phyloP scores from a whole-genome alignment of 1,140 invertebrate species.

The Cecropterus lyciades region DNA sequence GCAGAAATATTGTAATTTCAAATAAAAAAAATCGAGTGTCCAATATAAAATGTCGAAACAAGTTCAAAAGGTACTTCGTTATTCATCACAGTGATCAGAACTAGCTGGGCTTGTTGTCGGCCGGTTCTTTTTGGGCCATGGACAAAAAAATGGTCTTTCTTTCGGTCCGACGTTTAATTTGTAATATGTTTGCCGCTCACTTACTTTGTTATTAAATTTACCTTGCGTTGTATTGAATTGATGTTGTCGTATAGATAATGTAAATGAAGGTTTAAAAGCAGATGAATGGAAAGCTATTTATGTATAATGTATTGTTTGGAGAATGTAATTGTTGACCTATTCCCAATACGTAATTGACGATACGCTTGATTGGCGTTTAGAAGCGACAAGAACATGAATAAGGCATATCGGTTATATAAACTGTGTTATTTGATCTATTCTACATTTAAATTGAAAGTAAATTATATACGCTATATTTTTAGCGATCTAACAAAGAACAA shows the following conservation, averaged over 20 bases:
- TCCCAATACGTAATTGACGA: conserved; percentile 19
- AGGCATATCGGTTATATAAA: conserved; percentile 9
- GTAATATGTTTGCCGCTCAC: conserved; percentile 29
- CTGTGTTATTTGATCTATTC: background rate
- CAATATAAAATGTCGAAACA: conserved; percentile 22
- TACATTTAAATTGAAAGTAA: conserved; percentile 5
- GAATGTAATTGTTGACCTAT: conserved; percentile 23
- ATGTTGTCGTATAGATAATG: background rate
- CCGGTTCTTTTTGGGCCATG: conserved; percentile 68
- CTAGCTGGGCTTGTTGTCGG: conserved; percentile 47
- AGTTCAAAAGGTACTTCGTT: conserved; percentile 34
- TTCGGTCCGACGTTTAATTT: conserved; percentile 35
- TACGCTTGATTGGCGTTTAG: conserved; percentile 8
- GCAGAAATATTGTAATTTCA: background rate
- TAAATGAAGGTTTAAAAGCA: too few species aligned
- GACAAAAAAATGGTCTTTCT: conserved; percentile 54
- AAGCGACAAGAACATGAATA: background rate
- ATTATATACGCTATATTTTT: background rate
- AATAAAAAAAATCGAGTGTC: conserved; percentile 33
- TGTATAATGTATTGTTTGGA: conserved; percentile 6
- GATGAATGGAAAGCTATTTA: conserved; percentile 3
- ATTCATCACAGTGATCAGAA: conserved; percentile 52
- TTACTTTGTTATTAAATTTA: conserved; percentile 24
- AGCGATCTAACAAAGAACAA: background rate
- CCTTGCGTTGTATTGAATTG: background rate